phyloP scores from a whole-genome alignment of 2,113 vertebrate genomes.

The Progne subis region DNA sequence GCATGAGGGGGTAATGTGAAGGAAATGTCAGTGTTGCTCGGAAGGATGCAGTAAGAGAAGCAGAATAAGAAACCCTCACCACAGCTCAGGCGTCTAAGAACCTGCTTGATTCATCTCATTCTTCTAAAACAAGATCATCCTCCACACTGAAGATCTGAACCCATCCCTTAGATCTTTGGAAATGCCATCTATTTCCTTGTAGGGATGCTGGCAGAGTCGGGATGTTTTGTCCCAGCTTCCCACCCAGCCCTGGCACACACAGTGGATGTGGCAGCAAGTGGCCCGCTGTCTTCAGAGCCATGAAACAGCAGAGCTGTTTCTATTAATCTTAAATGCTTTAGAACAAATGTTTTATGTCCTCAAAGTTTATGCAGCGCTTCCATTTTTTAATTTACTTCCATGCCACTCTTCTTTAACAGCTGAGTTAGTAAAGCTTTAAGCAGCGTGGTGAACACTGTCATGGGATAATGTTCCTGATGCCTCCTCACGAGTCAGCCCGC shows the following conservation, averaged over 20 bases:
- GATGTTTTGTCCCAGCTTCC: not conserved
- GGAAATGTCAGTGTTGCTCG: not conserved
- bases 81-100: not conserved
- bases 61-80: not conserved
- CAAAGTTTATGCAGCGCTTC: not conserved
- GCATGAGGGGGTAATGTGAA: not conserved
- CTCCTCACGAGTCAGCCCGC: not conserved
- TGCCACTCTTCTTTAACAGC: not conserved
- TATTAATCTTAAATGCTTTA: not conserved
- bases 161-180: not conserved
- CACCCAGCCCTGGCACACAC: not conserved
- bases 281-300: not conserved
- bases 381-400: not conserved
- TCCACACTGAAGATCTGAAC: not conserved
- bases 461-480: not conserved
- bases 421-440: not conserved
- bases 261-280: not conserved
- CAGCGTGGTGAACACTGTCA: fast-evolving
- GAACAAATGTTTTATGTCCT: not conserved
- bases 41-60: not conserved
- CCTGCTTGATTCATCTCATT: not conserved
- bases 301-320: not conserved
- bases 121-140: not conserved
- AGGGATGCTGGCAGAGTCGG: not conserved
- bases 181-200: not conserved